phyloP scores from a whole-genome alignment of 2,797 vertebrate genomes.

The Galagoides demidoff region DNA sequence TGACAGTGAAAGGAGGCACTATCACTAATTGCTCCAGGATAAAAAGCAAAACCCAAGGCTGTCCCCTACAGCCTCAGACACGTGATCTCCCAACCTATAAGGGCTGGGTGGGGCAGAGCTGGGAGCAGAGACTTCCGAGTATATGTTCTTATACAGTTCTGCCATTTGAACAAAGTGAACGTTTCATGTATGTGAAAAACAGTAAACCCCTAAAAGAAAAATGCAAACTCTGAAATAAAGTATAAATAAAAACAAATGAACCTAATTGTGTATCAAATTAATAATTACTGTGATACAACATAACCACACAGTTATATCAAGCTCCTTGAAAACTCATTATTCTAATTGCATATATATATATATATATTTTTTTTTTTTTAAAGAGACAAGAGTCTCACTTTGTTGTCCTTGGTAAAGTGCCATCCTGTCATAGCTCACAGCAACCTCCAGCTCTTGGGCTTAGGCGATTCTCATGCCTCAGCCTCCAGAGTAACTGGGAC shows the following conservation, averaged over 20 bases:
- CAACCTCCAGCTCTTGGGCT: too few relatives aligned
- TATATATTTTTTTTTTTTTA: too few relatives aligned
- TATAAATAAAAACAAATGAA: background rate
- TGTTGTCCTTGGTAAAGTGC: too few relatives aligned
- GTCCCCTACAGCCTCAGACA: accelerated
- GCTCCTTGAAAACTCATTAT: background rate
- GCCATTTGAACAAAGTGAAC: background rate
- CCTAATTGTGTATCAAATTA: background rate
- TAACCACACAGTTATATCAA: background rate
- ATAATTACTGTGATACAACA: background rate
- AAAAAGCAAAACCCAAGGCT: background rate
- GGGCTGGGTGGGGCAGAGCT: background rate
- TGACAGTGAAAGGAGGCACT: background rate
- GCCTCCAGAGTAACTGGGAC: too few relatives aligned
- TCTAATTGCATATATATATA: background rate
- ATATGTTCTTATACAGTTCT: background rate
- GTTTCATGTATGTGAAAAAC: background rate
- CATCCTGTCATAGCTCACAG: too few relatives aligned
- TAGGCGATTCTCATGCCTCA: too few relatives aligned
- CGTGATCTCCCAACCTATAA: accelerated
- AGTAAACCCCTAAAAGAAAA: background rate
- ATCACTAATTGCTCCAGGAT: background rate
- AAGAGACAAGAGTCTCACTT: too few relatives aligned
- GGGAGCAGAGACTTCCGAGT: background rate
- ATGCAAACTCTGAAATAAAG: background rate